These are phyloP conservation scores for Motacilla alba DNA, from an alignment of 2,113 vertebrate species.

Conservation along the genomic window DNA sequence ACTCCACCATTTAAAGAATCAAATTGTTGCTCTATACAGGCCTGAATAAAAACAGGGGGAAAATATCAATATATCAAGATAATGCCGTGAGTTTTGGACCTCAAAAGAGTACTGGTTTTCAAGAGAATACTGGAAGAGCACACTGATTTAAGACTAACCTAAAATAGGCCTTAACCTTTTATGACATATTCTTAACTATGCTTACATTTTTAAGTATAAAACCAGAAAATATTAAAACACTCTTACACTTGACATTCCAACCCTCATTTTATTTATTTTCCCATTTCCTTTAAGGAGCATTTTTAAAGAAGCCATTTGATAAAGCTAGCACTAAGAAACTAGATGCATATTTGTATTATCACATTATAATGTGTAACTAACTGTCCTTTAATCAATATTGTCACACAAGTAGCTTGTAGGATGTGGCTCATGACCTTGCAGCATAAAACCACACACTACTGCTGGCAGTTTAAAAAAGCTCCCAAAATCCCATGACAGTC, in stretches of 20 bases:
- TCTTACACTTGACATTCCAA: not conserved
- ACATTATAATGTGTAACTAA: not conserved
- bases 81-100: not conserved
- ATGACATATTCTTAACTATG: not conserved
- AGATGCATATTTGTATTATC: not conserved
- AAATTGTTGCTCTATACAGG: slow-evolving; percentile 95
- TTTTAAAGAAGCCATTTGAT: not conserved
- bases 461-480: not conserved
- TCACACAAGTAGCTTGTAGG: accelerated
- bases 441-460: not conserved
- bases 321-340: not conserved
- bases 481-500: not conserved
- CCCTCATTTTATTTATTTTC: not conserved
- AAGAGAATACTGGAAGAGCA: not conserved
- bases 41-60: slow-evolving; percentile 64
- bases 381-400: not conserved
- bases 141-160: not conserved
- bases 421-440: not conserved
- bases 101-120: not conserved
- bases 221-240: not conserved
- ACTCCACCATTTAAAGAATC: slow-evolving; percentile 88
- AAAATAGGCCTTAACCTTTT: not conserved
- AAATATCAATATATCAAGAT: not conserved
- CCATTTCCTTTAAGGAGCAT: not conserved
- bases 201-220: not conserved